Conservation (phyloP, 2,888 invertebrate genomes). For the Rhodophaea formosa region DNA sequence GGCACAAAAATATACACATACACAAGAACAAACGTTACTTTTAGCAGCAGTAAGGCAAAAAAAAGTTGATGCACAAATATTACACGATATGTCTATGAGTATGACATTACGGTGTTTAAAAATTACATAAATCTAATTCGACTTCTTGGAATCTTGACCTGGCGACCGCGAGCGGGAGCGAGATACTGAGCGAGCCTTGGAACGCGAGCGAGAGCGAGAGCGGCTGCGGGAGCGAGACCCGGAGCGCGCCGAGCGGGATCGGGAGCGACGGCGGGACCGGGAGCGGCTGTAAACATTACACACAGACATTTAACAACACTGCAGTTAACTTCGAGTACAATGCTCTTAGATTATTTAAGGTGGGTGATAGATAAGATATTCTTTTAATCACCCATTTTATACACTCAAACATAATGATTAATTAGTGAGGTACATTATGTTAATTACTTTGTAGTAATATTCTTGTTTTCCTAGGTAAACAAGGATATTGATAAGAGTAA, state of each 20-base stretch:
- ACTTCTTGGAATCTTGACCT: conserved; percentile 76
- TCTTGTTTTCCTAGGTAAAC: too few relatives aligned
- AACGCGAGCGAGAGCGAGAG: conserved; percentile 75
- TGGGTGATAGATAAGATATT: too few relatives aligned
- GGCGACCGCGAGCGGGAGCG: conserved; percentile 74
- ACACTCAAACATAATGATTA: too few relatives aligned
- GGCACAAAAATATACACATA: too few relatives aligned
- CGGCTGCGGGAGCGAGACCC: conserved; percentile 78
- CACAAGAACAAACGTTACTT: too few relatives aligned
- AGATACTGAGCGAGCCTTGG: conserved; percentile 74
- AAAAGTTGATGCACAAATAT: too few relatives aligned
- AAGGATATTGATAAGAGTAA: too few relatives aligned
- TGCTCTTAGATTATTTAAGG: neutral
- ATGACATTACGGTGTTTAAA: neutral
- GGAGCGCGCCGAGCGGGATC: conserved; percentile 53
- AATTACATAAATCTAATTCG: conserved; percentile 46
- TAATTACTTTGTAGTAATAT: too few relatives aligned
- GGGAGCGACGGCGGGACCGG: conserved; percentile 73
- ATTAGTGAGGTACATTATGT: too few relatives aligned
- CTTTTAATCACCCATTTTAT: too few relatives aligned
- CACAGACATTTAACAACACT: conserved; percentile 21
- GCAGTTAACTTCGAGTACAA: neutral
- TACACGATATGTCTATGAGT: too few relatives aligned
- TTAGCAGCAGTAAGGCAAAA: too few relatives aligned
- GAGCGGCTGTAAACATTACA: conserved; percentile 72